Base-by-base conservation (phyloP, 2,888 invertebrate genomes). In the Cacoxenus indagator region DNA sequence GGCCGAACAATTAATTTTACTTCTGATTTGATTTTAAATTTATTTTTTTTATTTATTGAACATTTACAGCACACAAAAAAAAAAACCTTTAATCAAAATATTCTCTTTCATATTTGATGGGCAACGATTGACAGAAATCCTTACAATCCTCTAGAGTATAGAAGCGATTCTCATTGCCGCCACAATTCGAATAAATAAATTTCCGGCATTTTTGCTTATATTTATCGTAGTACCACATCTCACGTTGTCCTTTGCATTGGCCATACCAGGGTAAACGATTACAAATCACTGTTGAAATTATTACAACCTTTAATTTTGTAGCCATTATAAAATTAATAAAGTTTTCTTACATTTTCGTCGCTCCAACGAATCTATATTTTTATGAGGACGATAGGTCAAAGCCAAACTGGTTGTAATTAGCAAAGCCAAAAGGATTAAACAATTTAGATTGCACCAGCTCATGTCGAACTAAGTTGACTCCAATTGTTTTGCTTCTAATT, bases 101-200 rank as follows among this genome's bases (percentile, higher is more conserved):
- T 48, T 48, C 8, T 4, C 14, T 37, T 37, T 37, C 37, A 37
- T 37, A 37, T 37, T 37, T 37, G 14, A 37, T 37, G 14, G 17
- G 9, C 19, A 17, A 9, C 5, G 22, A 6, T 51, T 51, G 9
- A 51, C 51, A 51, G 22, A 9, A 17, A 19, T 51, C 19, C 17
- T 64, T 45, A 17, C 76, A 75, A 5, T 69, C 72, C 0, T 14
- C 4, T 57, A 67, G 22, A 14, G 9, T 67, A 24, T 8, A 72
- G 26, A 75, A 76, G 3, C 69, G 74, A 72, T 76, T 76, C 0
- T 14, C 29, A 67, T 75, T 76, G 8, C 74, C 75, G 4, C 68
- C 75, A 17, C 76, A 76, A 45, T 69, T 74, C 1, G 75, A 75
- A 54, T 69, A 74, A 0, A 22, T n/a, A 29, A 76, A 76, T 6